Percentiles rank a stretch among this genome's conserved stretches.
These are phyloP conservation scores for Tortricodes alternella DNA, from an alignment of 2,888 invertebrate species.

Conservation along the genomic window DNA sequence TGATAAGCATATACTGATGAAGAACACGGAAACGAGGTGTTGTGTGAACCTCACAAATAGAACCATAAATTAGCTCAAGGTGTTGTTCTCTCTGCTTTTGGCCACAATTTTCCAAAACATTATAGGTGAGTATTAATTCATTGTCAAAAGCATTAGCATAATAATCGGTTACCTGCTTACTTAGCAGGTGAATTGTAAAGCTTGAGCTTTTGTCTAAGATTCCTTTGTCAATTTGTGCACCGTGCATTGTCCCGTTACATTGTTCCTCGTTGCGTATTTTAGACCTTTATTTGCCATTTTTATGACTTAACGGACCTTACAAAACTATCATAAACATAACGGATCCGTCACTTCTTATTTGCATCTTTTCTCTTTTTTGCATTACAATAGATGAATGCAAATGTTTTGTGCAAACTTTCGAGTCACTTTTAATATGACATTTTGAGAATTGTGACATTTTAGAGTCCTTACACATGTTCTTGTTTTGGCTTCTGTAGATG, in stretches of 20 bases:
- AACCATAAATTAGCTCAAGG: constrained; percentile 78
- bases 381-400: constrained; percentile 60
- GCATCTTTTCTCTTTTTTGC: constrained; percentile 67
- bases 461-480: constrained; percentile 54
- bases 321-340: constrained; percentile 75
- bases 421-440: constrained; percentile 44
- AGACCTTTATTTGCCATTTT: constrained; percentile 50
- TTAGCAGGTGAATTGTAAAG: constrained; percentile 71
- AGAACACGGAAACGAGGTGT: constrained; percentile 79
- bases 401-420: constrained; percentile 43
- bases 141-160: constrained; percentile 73
- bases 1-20: constrained; percentile 70
- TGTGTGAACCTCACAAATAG: constrained; percentile 65
- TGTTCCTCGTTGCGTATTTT: constrained; percentile 53
- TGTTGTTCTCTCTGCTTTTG: constrained; percentile 67
- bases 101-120: constrained; percentile 78
- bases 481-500: constrained; percentile 59
- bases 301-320: constrained; percentile 63
- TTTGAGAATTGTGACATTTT: constrained; percentile 40
- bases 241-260: constrained; percentile 40
- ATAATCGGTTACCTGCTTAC: constrained; percentile 77
- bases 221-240: constrained; percentile 69
- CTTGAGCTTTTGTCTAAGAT: constrained; percentile 53
- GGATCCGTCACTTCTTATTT: constrained; percentile 57
- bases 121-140: constrained; percentile 59